Base-by-base conservation (phyloP, 2,888 invertebrate genomes). In the Coecobrya sp. region DNA sequence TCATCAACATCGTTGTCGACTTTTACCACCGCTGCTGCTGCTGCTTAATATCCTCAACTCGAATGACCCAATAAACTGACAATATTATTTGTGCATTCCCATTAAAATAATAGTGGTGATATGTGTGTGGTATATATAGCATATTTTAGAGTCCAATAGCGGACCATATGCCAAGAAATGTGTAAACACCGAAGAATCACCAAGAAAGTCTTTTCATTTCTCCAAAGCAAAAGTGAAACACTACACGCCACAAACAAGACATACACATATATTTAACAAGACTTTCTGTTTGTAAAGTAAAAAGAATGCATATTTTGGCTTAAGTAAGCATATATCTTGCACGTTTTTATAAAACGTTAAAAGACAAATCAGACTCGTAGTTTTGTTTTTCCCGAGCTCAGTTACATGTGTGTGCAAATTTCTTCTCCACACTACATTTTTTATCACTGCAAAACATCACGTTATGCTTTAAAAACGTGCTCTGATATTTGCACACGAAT, bases 41-140 rank as follows among this genome's bases (percentile, higher is more conserved):
- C 84, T 84, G 27, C 13, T 27, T 19, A 85, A 86, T 86, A 86
- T 70, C 68, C 25, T 70, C 27, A 11, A 49, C 27, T 70, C 30
- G 55, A 73, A 86, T 86, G 86, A 86, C 86, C 86, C 86, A 86
- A 86, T 86, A 86, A 86, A 86, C 86, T 86, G 70, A 86, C 70
- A 73, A 73, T 86, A 86, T 86, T 73, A 73, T 86, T 86, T 86
- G 86, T 45, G 49, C 55, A 55, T 73, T 55, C 30, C 30, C 45
- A 59, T 55, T 86, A 73, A 70, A 70, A 86, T 68, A 65, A 25
- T 86, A 36, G 36, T 22, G 19, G 45, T 22, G 16, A 22, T 16
- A 45, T n/a, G 65, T 22, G 27, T 62, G 22, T 36, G 19, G 81
- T 55, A 27, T 16, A 62, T 62, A 30, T 68, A 3, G 30, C 8